A percentile compares a stretch with the other conserved stretches of the same genome.
Conservation (phyloP, 2,888 invertebrate genomes). For the Rugalucina vietnamica region DNA sequence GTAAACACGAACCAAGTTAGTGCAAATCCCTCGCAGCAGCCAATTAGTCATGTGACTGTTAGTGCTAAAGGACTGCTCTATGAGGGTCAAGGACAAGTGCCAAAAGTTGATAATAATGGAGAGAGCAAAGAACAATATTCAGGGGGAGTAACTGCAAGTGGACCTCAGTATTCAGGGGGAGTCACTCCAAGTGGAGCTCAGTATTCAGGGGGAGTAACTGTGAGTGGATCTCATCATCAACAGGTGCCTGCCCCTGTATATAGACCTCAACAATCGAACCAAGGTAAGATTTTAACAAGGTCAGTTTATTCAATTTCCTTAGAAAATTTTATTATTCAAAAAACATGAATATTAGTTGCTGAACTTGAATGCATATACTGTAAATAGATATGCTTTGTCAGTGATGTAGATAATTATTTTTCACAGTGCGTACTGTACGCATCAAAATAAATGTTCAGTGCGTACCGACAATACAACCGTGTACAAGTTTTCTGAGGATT, state of each 20-base stretch:
- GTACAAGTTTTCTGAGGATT: no score
- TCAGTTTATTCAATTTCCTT: no score
- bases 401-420: no score
- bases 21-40: conserved; percentile 32
- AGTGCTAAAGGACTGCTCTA: conserved; percentile 67
- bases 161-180: conserved; percentile 32
- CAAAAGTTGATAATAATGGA: conserved; percentile 57
- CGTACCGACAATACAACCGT: no score
- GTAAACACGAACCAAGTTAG: conserved; percentile 15
- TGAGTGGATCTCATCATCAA: conserved; percentile 20
- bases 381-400: no score
- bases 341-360: no score
- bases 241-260: conserved; percentile 17
- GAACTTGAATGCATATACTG: no score
- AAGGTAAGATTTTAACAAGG: conserved; percentile 17
- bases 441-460: no score
- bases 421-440: no score
- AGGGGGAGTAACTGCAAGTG: conserved; percentile 36
- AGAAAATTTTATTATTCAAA: no score
- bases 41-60: conserved; percentile 62
- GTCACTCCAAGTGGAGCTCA: conserved; percentile 39
- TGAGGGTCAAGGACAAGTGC: conserved; percentile 45
- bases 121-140: conserved; percentile 53
- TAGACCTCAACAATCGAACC: conserved; percentile 26
- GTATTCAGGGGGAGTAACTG: conserved; percentile 40